Base-by-base conservation (phyloP, 2,113 vertebrate genomes). In the Falco punctatus region DNA sequence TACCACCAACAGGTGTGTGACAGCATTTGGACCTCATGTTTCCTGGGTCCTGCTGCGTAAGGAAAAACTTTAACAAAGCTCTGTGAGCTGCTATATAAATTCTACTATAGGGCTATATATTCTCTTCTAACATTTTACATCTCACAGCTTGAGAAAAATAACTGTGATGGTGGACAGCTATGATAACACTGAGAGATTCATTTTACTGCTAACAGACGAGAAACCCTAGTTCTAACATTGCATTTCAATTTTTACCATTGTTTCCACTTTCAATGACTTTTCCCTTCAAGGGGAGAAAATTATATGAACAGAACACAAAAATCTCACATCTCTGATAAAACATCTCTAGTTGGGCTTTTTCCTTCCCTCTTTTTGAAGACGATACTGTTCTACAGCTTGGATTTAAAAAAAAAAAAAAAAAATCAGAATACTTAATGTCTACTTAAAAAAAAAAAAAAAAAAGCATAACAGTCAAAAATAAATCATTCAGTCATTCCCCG, bases 1-100 rank as follows among this genome's bases (percentile, higher is more conserved):
- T 65, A 55, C 16, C 38, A 42, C 17, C 35, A 3, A 13, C 24
- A 42, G 0, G 2, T 28, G 2, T 6, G 32, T 22, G 24, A 88
- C 86, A 35, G 23, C 52, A 77, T 62, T 46, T 52, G 24, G 62
- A 35, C 22, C 51, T 73, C 27, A 18, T 22, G 20, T 52, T 79
- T 87, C 51, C 46, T 40, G 18, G 19, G 12, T 24, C 27, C 40
- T 72, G 35, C 74, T 48, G 22, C 10, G 2, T 18, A 62, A 55
- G 27, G 24, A 70, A 58, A 61, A 81, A 1, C 67, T n/a, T 46
- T 13, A 92, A 69, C 62, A 86, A 49, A 55, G 24, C 12, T 62
- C 44, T 2, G 1, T 15, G 58, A 88, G 52, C 14, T 86, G 33
- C 18, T 48, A 22, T 64, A 55, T 26, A 90, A 74, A 57, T 74